Evolutionary conservation across 2,797 vertebrate genomes (phyloP).

Genomic region (Benthosema pterotum): DNA sequence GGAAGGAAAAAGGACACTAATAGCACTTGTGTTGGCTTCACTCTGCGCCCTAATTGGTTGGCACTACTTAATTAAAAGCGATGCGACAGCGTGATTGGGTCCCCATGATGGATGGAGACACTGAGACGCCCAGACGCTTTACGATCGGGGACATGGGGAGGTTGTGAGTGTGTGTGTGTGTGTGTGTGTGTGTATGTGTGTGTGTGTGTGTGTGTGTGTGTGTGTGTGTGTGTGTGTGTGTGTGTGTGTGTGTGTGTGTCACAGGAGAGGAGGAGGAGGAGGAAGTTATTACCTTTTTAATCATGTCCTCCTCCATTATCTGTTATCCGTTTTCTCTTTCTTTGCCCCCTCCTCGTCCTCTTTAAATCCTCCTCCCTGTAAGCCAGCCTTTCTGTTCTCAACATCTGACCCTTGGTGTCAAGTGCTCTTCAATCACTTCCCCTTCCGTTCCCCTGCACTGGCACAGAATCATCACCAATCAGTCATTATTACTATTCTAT

Average conservation of each 20-base stretch:
- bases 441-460: constrained; percentile 36
- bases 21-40: constrained; percentile 59
- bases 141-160: constrained; percentile 28
- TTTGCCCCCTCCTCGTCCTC: constrained; percentile 39
- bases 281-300: constrained; percentile 75
- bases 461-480: no score
- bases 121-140: constrained; percentile 45
- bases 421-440: constrained; percentile 48
- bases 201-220: constrained; percentile 15
- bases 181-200: constrained; percentile 32
- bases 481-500: no score
- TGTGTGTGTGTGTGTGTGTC: neutral
- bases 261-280: constrained; percentile 55
- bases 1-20: constrained; percentile 53
- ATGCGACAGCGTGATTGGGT: constrained; percentile 63
- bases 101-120: constrained; percentile 59
- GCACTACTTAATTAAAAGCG: constrained; percentile 72
- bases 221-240: neutral
- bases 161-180: constrained; percentile 3
- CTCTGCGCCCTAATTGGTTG: constrained; percentile 61
- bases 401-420: constrained; percentile 68
- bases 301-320: constrained; percentile 56
- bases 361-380: constrained; percentile 41
- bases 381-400: constrained; percentile 26
- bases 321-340: constrained; percentile 29